A percentile compares a stretch with the other conserved stretches of the same genome.
phyloP scores from a whole-genome alignment of 2,113 vertebrate genomes.

The Cynopterus brachyotis region DNA sequence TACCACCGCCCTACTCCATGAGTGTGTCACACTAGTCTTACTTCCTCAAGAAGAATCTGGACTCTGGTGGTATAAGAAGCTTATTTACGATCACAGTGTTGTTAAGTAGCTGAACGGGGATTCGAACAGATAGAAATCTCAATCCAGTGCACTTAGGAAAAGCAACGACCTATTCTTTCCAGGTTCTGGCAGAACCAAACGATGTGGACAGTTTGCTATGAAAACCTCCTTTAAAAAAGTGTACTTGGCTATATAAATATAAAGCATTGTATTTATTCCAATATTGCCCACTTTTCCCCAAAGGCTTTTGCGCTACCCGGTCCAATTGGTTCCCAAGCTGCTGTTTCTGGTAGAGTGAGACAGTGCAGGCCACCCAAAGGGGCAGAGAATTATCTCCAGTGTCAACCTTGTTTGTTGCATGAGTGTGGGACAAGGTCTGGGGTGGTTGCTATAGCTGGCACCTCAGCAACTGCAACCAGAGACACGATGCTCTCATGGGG shows the following conservation, averaged over 20 bases:
- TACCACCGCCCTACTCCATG: rapidly evolving
- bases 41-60: not conserved
- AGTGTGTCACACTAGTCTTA: not conserved
- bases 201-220: not conserved
- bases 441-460: rapidly evolving
- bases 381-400: not conserved
- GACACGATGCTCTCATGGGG: not conserved
- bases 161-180: not conserved
- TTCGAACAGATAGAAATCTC: not conserved
- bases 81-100: not conserved
- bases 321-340: not conserved
- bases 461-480: not conserved
- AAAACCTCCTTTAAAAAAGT: not conserved
- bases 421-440: no score
- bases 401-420: rapidly evolving
- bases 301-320: not conserved
- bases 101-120: not conserved
- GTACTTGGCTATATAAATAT: not conserved
- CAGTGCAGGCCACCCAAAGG: not conserved
- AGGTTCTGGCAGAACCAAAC: not conserved
- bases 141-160: not conserved
- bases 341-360: not conserved
- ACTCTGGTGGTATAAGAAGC: not conserved
- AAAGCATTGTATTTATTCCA: not conserved
- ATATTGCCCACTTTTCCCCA: not conserved